Percentiles rank a stretch among this genome's conserved stretches.
These are phyloP conservation scores for Hyles vespertilio DNA, from an alignment of 1,140 invertebrate species.

Conservation along the genomic window DNA sequence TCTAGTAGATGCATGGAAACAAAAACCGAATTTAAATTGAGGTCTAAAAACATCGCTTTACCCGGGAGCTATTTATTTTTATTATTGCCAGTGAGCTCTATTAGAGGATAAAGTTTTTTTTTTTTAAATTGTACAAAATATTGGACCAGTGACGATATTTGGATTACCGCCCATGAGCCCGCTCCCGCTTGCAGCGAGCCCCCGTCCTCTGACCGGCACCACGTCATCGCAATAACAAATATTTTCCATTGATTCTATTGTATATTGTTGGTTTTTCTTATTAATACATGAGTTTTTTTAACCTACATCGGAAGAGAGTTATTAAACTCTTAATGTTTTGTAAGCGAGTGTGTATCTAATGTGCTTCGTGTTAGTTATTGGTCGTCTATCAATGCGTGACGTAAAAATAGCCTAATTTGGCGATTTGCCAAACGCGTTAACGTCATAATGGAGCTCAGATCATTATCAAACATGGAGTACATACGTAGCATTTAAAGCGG, in stretches of 20 bases:
- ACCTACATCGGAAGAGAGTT: slow-evolving; percentile 40
- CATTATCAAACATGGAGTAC: not conserved
- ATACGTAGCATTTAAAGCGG: too few relatives aligned
- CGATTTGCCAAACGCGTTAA: slow-evolving; percentile 9
- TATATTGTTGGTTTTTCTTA: slow-evolving; percentile 61
- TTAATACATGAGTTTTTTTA: slow-evolving; percentile 54
- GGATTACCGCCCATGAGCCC: too few relatives aligned
- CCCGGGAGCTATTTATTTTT: too few relatives aligned
- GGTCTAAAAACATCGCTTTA: too few relatives aligned
- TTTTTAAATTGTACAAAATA: too few relatives aligned
- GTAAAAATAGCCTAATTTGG: slow-evolving; percentile 17
- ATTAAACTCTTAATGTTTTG: not conserved
- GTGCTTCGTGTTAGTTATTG: slow-evolving; percentile 6
- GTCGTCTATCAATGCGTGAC: slow-evolving; percentile 3
- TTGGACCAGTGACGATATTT: too few relatives aligned
- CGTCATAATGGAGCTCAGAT: slow-evolving; percentile 8
- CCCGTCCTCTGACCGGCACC: slow-evolving; percentile 11
- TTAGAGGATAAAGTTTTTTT: too few relatives aligned
- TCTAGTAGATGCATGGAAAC: too few relatives aligned
- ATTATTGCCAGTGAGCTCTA: too few relatives aligned
- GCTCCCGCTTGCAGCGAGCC: slow-evolving; percentile 19
- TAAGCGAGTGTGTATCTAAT: not conserved
- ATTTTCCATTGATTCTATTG: slow-evolving; percentile 57
- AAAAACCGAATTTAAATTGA: too few relatives aligned
- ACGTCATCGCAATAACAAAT: slow-evolving; percentile 58